Evolutionary conservation across 2,113 vertebrate species (phyloP), one percentile per base, ranked within the genome.

Genomic region (Brachirus orientalis): DNA sequence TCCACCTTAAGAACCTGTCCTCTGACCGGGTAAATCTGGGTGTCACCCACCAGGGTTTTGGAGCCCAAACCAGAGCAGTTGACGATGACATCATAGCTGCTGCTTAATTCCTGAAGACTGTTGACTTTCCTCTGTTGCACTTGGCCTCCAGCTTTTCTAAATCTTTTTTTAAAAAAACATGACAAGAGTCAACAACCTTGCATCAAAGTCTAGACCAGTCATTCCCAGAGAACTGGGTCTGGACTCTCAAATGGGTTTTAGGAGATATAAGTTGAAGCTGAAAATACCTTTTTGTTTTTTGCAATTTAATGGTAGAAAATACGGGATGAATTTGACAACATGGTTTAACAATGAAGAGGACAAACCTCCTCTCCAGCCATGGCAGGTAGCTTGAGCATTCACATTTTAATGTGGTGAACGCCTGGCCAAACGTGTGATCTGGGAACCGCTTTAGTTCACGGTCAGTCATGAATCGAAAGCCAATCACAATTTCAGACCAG

Each of bases 1-100:
- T 93, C 89, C 51, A 95, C 90, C 72, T 92, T 89, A 17, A 98
- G 91, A 3, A 99, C 90, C 80, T 99, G 97, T 2, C 98, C 98
- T 65, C 95, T 92, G 17, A 95, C 36, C 0, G 98, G 94, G 59
- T 92, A 77, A 4, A 98, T 41, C 11, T 77, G 0, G 9, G 53
- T 0, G 45, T 99, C 97, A 10, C 88, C 89, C 16, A 77, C 86
- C 20, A 99, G 85, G 10, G 69, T 44, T 17, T 44, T 91, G 72
- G 97, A 94, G 50, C 96, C 95, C 7, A 98, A 86, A 50, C 96
- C 96, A 0, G 94, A 44, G 8, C 98, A 99, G 90, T 99, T 99
- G 66, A 98, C 92, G 1, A 98, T 78, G 0, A 97, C 1, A 16
- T 98, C 89, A 0, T 94, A 98, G 54, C 58, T 76, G 0, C 50